Percentiles rank a stretch among this genome's conserved stretches.
Evolutionary conservation across 2,113 vertebrate species (phyloP).

Genomic region (Rhineura floridana): DNA sequence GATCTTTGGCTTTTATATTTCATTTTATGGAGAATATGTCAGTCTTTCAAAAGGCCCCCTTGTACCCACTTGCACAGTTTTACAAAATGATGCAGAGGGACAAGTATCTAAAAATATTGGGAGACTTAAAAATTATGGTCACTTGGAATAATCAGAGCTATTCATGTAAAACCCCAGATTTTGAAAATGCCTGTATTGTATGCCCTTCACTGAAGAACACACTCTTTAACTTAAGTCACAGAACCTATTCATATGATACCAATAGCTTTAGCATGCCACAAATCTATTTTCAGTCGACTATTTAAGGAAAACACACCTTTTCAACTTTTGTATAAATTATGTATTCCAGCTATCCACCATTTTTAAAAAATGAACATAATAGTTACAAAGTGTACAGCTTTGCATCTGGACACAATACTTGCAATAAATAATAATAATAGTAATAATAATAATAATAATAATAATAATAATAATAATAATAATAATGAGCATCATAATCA

Average conservation of each 20-base stretch:
- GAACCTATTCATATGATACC: slow-evolving; percentile 84
- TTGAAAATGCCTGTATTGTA: slow-evolving; percentile 58
- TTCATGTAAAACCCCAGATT: slow-evolving; percentile 60
- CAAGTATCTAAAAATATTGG: slow-evolving; percentile 60
- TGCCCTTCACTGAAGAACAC: slow-evolving; percentile 70
- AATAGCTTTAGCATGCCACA: slow-evolving; percentile 86
- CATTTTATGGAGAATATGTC: slow-evolving; percentile 17
- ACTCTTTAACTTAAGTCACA: slow-evolving; percentile 67
- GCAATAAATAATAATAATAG: background rate
- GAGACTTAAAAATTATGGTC: slow-evolving; percentile 50
- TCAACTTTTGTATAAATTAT: slow-evolving; percentile 73
- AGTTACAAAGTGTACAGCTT: background rate
- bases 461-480: slow-evolving; percentile 26
- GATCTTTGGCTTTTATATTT: slow-evolving; percentile 54
- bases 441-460: slow-evolving; percentile 23
- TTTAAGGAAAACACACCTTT: slow-evolving; percentile 77
- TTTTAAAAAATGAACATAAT: slow-evolving; percentile 48
- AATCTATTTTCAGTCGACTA: slow-evolving; percentile 82
- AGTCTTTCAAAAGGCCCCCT: slow-evolving; percentile 64
- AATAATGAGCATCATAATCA: slow-evolving; percentile 38
- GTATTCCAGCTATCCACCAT: slow-evolving; percentile 59
- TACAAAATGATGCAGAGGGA: slow-evolving; percentile 64
- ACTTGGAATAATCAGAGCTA: slow-evolving; percentile 61
- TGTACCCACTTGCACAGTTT: slow-evolving; percentile 59
- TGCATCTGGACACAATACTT: background rate